Percentiles rank a stretch among this genome's conserved stretches.
These are phyloP conservation scores for Phymatocera aterrima DNA, from an alignment of 2,888 invertebrate species.

Conservation along the genomic window DNA sequence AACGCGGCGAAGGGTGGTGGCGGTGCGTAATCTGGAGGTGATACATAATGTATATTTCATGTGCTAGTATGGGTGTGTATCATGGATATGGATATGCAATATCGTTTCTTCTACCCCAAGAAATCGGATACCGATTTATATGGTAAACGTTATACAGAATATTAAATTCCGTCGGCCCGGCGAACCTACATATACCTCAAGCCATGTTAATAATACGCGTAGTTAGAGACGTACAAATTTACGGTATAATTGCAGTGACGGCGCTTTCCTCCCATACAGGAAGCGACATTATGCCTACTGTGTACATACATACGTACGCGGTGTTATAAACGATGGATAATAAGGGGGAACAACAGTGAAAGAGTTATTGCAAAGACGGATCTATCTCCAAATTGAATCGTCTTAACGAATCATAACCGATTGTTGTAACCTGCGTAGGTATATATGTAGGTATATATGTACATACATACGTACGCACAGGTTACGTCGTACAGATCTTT, in stretches of 20 bases:
- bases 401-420: too few relatives aligned
- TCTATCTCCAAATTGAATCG: too few relatives aligned
- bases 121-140: conserved; percentile 41
- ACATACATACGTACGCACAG: conserved; percentile 11
- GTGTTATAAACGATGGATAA: too few relatives aligned
- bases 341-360: too few relatives aligned
- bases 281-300: too few relatives aligned
- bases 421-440: too few relatives aligned
- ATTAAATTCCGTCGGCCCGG: neutral
- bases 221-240: too few relatives aligned
- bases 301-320: neutral
- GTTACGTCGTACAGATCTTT: conserved; percentile 47
- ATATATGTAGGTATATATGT: too few relatives aligned
- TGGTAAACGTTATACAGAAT: conserved; percentile 38
- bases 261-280: too few relatives aligned
- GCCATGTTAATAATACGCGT: too few relatives aligned
- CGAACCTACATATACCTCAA: neutral
- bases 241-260: too few relatives aligned
- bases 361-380: too few relatives aligned
- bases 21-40: conserved; percentile 22
- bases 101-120: conserved; percentile 15
- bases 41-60: conserved; percentile 34
- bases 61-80: neutral
- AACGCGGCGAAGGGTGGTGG: conserved; percentile 4
- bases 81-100: conserved; percentile 27